Base-by-base conservation (phyloP, 2,113 vertebrate species). In the Micronycteris hirsuta region DNA sequence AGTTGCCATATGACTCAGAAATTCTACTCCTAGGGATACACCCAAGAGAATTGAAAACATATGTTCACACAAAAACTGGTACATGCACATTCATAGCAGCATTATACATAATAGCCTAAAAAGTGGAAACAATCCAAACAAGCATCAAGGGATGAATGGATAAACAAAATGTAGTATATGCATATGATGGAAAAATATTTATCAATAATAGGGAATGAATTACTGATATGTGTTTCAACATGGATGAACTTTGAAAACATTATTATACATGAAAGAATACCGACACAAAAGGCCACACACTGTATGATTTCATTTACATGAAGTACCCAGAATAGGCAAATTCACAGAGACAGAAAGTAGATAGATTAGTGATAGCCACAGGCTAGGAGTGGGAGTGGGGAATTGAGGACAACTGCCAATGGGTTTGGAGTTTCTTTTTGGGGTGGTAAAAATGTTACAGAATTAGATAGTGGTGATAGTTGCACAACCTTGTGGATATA, bases 171-270 rank as follows among this genome's bases (percentile, higher is more conserved):
- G 16, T 54, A 70, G 12, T 47, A 74, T 74, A n/a, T 11, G 26
- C 9, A 20, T 58, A 45, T 15, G 70, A 22, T 58, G n/a, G 33
- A 56, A 85, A 86, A 70, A 56, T 89, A 49, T 28, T 70, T 68
- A 93, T 74, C n/a, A 93, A 91, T 54, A 74, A 74, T 88, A 80
- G 93, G 47, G 43, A 83, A 91, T 91, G 52, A 83, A 45, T 58
- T 84, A 80, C n/a, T 54, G 63, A 92, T 84, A 76, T 24, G 77
- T 43, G 33, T 24, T 86, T 85, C 5, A 26, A 88, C 49, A 47
- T 67, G 13, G 54, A 54, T 73, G 33, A 83, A 89, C 58, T 76
- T 85, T 47, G 67, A 84, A 92, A 90, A 58, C 14, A 77, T 77
- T 58, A 56, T 87, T 84, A 33, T 63, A 47, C 76, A 47, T 78